Percentiles rank a stretch among this genome's conserved stretches.
Evolutionary conservation across 2,888 invertebrate species (phyloP).

Genomic region (Melanophora roralis): DNA sequence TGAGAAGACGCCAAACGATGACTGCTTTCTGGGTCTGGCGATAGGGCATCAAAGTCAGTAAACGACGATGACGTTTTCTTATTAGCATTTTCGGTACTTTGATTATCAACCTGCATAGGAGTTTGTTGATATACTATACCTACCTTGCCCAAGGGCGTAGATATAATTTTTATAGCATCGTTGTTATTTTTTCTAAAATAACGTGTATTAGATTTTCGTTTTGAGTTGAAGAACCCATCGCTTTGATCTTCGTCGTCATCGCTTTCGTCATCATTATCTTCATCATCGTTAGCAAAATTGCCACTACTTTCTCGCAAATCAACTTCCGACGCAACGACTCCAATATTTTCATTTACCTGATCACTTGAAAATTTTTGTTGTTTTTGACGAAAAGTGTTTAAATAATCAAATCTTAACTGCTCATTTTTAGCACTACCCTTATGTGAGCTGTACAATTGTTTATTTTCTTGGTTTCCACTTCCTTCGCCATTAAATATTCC

Average conservation of each 20-base stretch:
- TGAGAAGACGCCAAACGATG: constrained; percentile 76
- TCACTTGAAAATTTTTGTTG: constrained; percentile 70
- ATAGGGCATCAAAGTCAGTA: constrained; percentile 75
- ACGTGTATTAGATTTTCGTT: constrained; percentile 71
- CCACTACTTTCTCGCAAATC: constrained; percentile 75
- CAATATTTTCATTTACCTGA: constrained; percentile 51
- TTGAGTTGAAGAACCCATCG: constrained; percentile 72
- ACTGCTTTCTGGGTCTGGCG: constrained; percentile 76
- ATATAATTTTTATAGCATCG: constrained; percentile 78
- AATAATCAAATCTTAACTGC: constrained; percentile 70
- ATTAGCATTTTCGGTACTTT: constrained; percentile 39
- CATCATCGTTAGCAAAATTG: constrained; percentile 75
- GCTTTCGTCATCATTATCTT: constrained; percentile 73
- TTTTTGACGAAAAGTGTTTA: constrained; percentile 68
- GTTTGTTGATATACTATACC: constrained; percentile 77
- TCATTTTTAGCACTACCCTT: constrained; percentile 60
- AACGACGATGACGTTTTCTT: constrained; percentile 69
- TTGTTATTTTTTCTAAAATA: constrained; percentile 77
- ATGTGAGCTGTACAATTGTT: constrained; percentile 59
- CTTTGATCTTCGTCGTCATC: constrained; percentile 68
- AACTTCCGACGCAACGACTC: constrained; percentile 66
- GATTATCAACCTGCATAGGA: constrained; percentile 67
- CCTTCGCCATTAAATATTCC: constrained; percentile 74
- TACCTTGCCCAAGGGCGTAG: constrained; percentile 77
- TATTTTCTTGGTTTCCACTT: constrained; percentile 65